Evolutionary conservation across 2,113 vertebrate genomes (phyloP), one percentile per base, ranked within the genome.

Genomic region (Stegastes partitus): DNA sequence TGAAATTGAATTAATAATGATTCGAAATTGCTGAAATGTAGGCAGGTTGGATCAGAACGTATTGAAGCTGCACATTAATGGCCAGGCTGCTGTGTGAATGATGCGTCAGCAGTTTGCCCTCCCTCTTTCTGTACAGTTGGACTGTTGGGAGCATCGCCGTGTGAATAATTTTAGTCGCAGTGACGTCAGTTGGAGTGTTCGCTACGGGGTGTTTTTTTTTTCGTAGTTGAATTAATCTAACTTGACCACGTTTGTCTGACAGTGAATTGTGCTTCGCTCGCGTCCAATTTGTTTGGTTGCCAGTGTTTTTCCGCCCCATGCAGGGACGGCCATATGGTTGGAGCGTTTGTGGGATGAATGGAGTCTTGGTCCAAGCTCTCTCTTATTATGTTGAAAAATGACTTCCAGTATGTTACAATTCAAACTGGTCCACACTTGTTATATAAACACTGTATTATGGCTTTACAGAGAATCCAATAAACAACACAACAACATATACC

Each of bases 321-420:
- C 68, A 19, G 84, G 50, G 84, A 58, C 74, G 74, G 50, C 84
- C 83, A 75, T 84, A 79, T 84, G 81, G 51, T 74, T 11, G 4
- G 49, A 73, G 68, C 25, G 71, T 81, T 34, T 59, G 61, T 73
- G 57, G 68, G 70, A 81, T 68, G 63, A 71, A 58, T 42, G 58
- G 55, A 53, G 61, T 47, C 61, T 34, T 16, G 7, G 19, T 26
- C 37, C 23, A 70, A 64, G 12, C 34, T 37, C 1, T 53, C 15
- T 49, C 47, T 50, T 21, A 16, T 21, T 69, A 47, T 45, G 26
- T 47, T 57, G 67, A 57, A 69, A 69, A 57, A 69, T 69, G 23
- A 21, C 39, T 21, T 18, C 18, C 8, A 18, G 55, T 55, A n/a
- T 47, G 26, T 31, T 28, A 11, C 14, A 49, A 21, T 31, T 21